phyloP scores from a whole-genome alignment of 2,888 invertebrate genomes.

The Synergus umbraculus region DNA sequence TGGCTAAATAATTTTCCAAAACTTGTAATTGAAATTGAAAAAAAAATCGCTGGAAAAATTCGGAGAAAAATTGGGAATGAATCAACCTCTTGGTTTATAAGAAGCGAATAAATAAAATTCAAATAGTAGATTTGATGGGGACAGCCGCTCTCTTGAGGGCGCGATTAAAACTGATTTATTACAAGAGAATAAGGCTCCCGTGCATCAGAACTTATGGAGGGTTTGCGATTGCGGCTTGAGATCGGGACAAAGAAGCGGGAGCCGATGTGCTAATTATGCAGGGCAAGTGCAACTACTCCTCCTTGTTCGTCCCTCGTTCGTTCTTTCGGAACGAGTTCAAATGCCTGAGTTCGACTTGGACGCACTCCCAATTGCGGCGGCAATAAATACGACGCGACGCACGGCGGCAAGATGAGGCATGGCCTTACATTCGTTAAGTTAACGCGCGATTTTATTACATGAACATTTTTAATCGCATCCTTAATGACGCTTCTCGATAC shows the following conservation, averaged over 20 bases:
- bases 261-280: constrained; percentile 67
- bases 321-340: constrained; percentile 54
- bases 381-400: constrained; percentile 70
- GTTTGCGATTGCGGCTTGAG: constrained; percentile 45
- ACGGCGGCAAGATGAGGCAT: constrained; percentile 62
- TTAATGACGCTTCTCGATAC: constrained; percentile 68
- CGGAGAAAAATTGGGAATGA: too few species aligned
- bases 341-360: constrained; percentile 70
- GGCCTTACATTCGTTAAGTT: constrained; percentile 69
- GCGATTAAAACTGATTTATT: constrained; percentile 72
- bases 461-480: constrained; percentile 72
- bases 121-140: background rate
- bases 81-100: background rate
- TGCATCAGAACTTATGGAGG: constrained; percentile 46
- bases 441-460: constrained; percentile 75
- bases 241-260: constrained; percentile 59
- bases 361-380: constrained; percentile 73
- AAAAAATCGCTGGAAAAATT: too few species aligned
- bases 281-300: constrained; percentile 53
- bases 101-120: background rate
- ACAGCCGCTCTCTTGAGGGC: constrained; percentile 62
- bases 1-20: too few species aligned
- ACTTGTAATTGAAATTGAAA: too few species aligned
- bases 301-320: constrained; percentile 53
- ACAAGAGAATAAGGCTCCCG: constrained; percentile 52